Evolutionary conservation across 2,113 vertebrate genomes (phyloP), one percentile per base, ranked within the genome.

Genomic region (Rhineura floridana): DNA sequence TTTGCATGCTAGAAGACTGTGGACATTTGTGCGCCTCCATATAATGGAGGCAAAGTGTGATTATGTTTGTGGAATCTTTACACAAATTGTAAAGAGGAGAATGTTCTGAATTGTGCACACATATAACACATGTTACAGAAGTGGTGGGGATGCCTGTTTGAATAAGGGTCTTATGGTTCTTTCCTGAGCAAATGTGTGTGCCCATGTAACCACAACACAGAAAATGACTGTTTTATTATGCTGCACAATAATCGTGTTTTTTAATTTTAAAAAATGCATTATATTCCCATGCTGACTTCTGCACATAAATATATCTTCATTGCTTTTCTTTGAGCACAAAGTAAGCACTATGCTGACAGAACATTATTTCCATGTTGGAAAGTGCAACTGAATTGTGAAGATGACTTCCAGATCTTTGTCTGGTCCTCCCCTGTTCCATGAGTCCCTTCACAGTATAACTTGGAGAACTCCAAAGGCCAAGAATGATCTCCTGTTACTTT

Each of bases 341-440:
- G 17, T 72, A 52, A 65, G 6, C 30, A 86, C 36, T 87, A 83
- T 63, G 30, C 0, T 82, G 75, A 86, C 33, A 84, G 13, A 73
- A 0, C n/a, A 19, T 39, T 28, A 33, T 70, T 87, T 90, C 84
- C 76, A 8, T 87, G 70, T 87, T 78, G 79, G 69, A 52, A 84
- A 50, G 52, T 52, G 52, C 44, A 69, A 21, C 81, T 83, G 30
- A 69, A 46, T 39, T 59, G 23, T 44, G 23, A 44, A 75, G 67
- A 50, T 67, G 78, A 83, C 52, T 75, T 86, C 62, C 90, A 21
- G 8, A 36, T 42, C 46, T 36, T 83, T 42, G 62, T 48, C 77
- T 2, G 0, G 0, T 46, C 12, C 46, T 78, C 50, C 0, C 3
- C 42, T 89, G 81, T 88, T 72, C 86, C 67, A 83, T 76, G 13